These are phyloP conservation scores for Hemicordylus capensis DNA, from an alignment of 2,113 vertebrate genomes.

Conservation along the genomic window DNA sequence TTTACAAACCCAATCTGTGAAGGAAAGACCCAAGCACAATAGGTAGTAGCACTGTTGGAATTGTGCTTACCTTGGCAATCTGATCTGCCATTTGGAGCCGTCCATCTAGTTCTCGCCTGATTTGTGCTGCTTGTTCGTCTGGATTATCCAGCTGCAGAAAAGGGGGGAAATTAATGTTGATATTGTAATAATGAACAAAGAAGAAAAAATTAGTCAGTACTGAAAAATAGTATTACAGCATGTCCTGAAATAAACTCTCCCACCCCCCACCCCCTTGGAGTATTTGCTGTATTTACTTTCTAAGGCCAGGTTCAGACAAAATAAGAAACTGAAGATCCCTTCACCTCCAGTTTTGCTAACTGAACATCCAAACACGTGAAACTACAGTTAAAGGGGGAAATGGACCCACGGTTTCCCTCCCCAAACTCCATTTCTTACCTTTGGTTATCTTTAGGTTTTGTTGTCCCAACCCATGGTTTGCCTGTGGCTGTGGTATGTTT, in stretches of 20 bases:
- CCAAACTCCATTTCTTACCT: too few species aligned
- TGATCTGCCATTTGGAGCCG: constrained; percentile 98
- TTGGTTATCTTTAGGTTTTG: too few species aligned
- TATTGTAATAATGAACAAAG: not conserved
- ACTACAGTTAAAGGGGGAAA: too few species aligned
- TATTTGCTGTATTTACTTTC: too few species aligned
- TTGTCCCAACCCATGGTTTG: too few species aligned
- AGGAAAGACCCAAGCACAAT: not conserved
- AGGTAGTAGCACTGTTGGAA: not conserved
- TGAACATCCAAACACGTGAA: too few species aligned
- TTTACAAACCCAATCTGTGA: not conserved
- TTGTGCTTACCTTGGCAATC: constrained; percentile 89
- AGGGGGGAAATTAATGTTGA: constrained; percentile 46
- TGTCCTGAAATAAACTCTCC: not conserved
- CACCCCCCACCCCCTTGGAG: too few species aligned
- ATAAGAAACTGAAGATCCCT: too few species aligned
- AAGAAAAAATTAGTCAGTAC: not conserved
- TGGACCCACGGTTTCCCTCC: too few species aligned
- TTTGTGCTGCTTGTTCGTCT: constrained; percentile 97
- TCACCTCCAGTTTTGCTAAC: too few species aligned
- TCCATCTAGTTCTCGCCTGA: constrained; percentile 94
- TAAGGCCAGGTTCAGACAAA: too few species aligned
- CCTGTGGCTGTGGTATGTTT: too few species aligned
- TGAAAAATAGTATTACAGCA: not conserved
- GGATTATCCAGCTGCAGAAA: constrained; percentile 92